These are phyloP conservation scores for Gila orcuttii DNA, from an alignment of 2,113 vertebrate genomes.

Conservation along the genomic window DNA sequence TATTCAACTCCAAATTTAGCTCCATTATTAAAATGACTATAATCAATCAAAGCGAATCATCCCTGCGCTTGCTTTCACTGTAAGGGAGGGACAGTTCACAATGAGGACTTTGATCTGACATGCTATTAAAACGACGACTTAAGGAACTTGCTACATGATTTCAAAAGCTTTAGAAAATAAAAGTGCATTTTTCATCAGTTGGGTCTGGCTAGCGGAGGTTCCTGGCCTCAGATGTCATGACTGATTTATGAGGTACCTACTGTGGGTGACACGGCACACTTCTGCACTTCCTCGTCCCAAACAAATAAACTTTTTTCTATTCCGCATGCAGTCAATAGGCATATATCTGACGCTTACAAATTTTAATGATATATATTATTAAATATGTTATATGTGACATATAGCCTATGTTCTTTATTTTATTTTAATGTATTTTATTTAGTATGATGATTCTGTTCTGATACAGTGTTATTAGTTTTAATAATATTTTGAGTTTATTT, in stretches of 20 bases:
- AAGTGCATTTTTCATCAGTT: slow-evolving; percentile 19
- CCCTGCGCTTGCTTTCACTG: background rate
- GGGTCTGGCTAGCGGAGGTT: background rate
- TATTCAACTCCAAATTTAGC: slow-evolving; percentile 38
- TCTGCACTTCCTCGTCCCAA: slow-evolving; percentile 1
- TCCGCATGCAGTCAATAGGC: background rate
- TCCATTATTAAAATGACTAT: slow-evolving; percentile 40
- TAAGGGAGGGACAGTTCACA: slow-evolving; percentile 4
- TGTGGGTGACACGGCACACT: background rate
- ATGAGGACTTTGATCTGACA: slow-evolving; percentile 21
- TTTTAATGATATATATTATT: background rate
- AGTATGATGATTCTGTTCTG: background rate
- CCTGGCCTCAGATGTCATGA: background rate
- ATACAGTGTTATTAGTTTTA: too few relatives aligned
- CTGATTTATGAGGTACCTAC: slow-evolving; percentile 7
- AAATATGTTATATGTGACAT: background rate
- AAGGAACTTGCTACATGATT: background rate
- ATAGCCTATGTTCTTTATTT: too few relatives aligned
- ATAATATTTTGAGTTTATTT: too few relatives aligned
- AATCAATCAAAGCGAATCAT: slow-evolving; percentile 33
- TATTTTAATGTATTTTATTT: background rate
- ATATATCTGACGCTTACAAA: background rate
- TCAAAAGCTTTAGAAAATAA: slow-evolving; percentile 21
- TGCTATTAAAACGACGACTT: background rate
- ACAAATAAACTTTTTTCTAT: slow-evolving; percentile 14